These are phyloP conservation scores for Xylocopa sonorina DNA, from an alignment of 1,140 invertebrate species.

Conservation along the genomic window DNA sequence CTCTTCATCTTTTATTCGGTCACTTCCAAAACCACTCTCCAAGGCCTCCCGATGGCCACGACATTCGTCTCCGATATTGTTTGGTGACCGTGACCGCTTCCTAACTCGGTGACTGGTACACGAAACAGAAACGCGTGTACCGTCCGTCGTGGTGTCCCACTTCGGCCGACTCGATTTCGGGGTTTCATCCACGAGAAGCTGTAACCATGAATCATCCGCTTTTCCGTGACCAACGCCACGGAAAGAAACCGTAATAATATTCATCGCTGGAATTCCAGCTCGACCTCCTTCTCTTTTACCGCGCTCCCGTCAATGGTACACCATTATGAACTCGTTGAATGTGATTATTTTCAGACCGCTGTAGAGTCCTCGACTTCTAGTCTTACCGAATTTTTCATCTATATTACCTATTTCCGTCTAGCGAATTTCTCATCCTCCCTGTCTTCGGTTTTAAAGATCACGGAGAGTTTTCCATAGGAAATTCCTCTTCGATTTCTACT, in stretches of 20 bases:
- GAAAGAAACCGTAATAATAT: conserved; percentile 19
- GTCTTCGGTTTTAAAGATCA: background rate
- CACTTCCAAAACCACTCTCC: background rate
- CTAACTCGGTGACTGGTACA: conserved; percentile 55
- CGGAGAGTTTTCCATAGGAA: background rate
- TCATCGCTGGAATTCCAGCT: background rate
- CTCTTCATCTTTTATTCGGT: too few relatives aligned
- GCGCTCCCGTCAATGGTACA: background rate
- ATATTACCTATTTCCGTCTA: background rate
- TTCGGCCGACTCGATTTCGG: conserved; percentile 47
- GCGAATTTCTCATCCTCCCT: background rate
- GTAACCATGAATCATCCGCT: conserved; percentile 33
- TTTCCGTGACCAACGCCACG: conserved; percentile 10
- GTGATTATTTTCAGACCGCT: too few relatives aligned
- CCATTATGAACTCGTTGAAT: background rate
- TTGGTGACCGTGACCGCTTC: conserved; percentile 50
- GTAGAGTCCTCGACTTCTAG: background rate
- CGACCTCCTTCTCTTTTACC: conserved; percentile 5
- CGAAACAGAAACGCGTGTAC: conserved; percentile 43
- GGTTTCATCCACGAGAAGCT: conserved; percentile 29
- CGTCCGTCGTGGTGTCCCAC: conserved; percentile 57
- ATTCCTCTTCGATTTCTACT: background rate
- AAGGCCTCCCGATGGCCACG: conserved; percentile 27
- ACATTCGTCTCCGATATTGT: conserved; percentile 25
- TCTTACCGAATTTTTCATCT: background rate